These are phyloP conservation scores for Gymnothorax javanicus DNA, from an alignment of 2,797 vertebrate genomes.

Conservation along the genomic window DNA sequence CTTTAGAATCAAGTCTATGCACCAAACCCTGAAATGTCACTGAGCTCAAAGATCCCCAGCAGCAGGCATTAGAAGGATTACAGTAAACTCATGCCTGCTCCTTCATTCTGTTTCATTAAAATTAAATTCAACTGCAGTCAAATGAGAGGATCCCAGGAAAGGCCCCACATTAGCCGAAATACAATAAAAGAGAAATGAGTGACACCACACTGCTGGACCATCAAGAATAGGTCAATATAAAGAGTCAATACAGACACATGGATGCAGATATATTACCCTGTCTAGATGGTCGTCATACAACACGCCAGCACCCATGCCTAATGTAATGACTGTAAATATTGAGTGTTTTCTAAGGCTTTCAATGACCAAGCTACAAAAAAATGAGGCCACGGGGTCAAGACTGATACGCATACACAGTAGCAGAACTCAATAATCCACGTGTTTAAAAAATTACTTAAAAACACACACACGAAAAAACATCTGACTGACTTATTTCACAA, in stretches of 20 bases:
- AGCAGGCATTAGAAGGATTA: conserved; percentile 1
- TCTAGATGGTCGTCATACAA: background rate
- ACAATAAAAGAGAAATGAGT: background rate
- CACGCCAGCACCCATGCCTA: background rate
- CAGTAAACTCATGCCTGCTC: background rate
- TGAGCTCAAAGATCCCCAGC: background rate
- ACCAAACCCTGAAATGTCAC: background rate
- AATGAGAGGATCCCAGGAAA: background rate
- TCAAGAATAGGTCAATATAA: background rate
- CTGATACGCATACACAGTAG: background rate
- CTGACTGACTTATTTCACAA: conserved; percentile 39
- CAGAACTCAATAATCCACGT: conserved; percentile 10
- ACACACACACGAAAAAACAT: background rate
- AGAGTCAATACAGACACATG: background rate
- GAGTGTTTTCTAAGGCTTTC: background rate
- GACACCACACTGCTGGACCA: background rate
- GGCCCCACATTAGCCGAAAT: background rate
- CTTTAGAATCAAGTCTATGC: background rate
- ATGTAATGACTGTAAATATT: background rate
- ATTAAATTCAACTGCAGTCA: background rate
- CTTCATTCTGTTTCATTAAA: background rate
- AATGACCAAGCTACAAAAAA: background rate
- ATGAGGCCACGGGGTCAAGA: background rate
- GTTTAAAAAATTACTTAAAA: background rate
- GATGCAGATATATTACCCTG: background rate